Evolutionary conservation across 2,113 vertebrate genomes (phyloP), one percentile per base, ranked within the genome.

Genomic region (Aplodontia rufa): DNA sequence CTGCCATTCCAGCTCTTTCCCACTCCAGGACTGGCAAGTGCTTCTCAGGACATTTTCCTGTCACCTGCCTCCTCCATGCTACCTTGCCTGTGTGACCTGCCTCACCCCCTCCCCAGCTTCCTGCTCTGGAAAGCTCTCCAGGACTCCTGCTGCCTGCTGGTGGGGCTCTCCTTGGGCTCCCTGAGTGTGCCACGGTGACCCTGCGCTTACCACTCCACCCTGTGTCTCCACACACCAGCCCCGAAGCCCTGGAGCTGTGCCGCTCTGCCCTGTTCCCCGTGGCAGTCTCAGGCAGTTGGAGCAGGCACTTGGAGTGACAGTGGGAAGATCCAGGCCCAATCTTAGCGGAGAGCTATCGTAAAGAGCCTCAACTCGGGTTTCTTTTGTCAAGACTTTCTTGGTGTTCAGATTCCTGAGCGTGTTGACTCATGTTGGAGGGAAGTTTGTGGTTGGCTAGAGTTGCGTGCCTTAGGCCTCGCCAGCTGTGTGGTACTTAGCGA

Each of bases 131-230:
- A 87, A 85, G 40, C 13, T 51, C 37, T 78, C 45, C 22, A 32
- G 30, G 14, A 37, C 2, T 64, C 51, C 51, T 49, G 9, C 13
- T 64, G 14, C 24, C 32, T 42, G 8, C 20, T 35, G 64, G 47
- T 24, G 37, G 13, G 26, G 6, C 2, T 69, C 14, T 74, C 22
- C 49, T 13, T 53, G 10, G 11, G n/a, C 74, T 62, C 26, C 35
- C 58, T 32, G 1, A 3, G 28, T 9, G n/a, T n/a, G n/a, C 6
- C 1, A 4, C 37, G 0, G 0, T 37, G n/a, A 1, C 4, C 22
- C 76, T 69, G 14, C 24, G n/a, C 16, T 49, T 55, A 37, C 28
- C 51, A 13, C 30, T 75, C 51, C 20, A 2, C 49, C 32, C 12
- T 69, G 42, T 35, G 8, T 93, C 8, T 71, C 45, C 32, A 24